Conservation (phyloP, 2,888 invertebrate species). For the Neelides folsomi region DNA sequence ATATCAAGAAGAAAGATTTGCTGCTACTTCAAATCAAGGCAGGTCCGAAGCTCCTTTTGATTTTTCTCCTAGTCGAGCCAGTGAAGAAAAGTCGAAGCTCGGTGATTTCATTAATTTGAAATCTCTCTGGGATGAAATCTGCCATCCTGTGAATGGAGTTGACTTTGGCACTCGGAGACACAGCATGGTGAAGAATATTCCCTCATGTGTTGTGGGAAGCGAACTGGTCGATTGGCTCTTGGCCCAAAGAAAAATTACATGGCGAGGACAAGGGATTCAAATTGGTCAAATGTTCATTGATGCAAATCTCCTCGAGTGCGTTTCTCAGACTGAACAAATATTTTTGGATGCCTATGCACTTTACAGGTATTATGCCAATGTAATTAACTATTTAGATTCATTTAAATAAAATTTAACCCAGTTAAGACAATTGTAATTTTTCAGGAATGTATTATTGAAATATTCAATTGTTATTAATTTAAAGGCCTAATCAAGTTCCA, state of each 20-base stretch:
- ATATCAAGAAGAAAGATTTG: constrained; percentile 61
- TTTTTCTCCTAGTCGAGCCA: constrained; percentile 41
- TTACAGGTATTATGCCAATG: constrained; percentile 40
- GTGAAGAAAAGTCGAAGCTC: constrained; percentile 44
- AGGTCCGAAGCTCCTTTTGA: constrained; percentile 33
- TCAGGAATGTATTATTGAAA: too few relatives aligned
- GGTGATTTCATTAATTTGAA: constrained; percentile 49
- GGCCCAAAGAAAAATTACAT: constrained; percentile 57
- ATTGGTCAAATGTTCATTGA: constrained; percentile 66
- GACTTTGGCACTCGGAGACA: constrained; percentile 52
- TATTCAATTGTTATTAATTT: too few relatives aligned
- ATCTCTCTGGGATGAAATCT: constrained; percentile 50
- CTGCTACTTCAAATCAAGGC: constrained; percentile 32
- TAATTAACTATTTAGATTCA: too few relatives aligned
- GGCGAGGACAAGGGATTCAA: constrained; percentile 57
- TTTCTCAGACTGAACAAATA: constrained; percentile 44
- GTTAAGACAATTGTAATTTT: too few relatives aligned
- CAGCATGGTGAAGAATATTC: constrained; percentile 53
- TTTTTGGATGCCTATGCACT: constrained; percentile 51
- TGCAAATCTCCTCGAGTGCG: constrained; percentile 56
- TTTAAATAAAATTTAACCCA: too few relatives aligned
- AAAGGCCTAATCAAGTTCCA: constrained; percentile 32
- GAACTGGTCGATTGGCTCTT: constrained; percentile 74
- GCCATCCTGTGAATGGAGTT: constrained; percentile 45
- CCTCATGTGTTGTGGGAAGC: constrained; percentile 61